phyloP scores from a whole-genome alignment of 1,140 invertebrate genomes.

The Achatina immaculata region DNA sequence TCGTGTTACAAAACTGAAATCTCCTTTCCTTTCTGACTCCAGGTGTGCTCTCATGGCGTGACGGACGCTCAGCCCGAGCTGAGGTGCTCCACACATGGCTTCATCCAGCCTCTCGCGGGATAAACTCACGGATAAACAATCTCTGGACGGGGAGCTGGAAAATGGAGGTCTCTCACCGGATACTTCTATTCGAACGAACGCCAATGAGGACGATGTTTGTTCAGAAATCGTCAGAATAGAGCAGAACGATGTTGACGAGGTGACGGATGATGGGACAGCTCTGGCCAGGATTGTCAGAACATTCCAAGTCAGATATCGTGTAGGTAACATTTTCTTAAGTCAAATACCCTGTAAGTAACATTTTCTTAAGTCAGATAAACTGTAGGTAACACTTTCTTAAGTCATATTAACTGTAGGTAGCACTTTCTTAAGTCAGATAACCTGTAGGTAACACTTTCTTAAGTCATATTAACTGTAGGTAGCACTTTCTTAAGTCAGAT shows the following conservation, averaged over 20 bases:
- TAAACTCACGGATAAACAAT: conserved; percentile 50
- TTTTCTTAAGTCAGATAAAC: too few species aligned
- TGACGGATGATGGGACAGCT: conserved; percentile 35
- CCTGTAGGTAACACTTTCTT: too few species aligned
- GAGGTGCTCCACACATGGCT: conserved; percentile 53
- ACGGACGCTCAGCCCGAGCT: too few species aligned
- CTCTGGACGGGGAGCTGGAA: conserved; percentile 60
- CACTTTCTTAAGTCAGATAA: too few species aligned
- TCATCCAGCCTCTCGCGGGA: conserved; percentile 51
- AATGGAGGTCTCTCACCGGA: conserved; percentile 66
- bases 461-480: too few species aligned
- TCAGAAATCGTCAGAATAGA: conserved; percentile 68
- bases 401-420: too few species aligned
- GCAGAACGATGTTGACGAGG: conserved; percentile 47
- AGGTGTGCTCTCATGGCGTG: too few species aligned
- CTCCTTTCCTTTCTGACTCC: too few species aligned
- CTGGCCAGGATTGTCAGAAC: conserved; percentile 62
- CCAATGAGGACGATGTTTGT: conserved; percentile 63
- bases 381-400: too few species aligned
- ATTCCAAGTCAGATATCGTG: conserved; percentile 57
- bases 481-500: too few species aligned
- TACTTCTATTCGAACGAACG: conserved; percentile 58
- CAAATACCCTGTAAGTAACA: too few species aligned
- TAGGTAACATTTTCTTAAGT: background rate
- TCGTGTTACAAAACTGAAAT: too few species aligned